Percentiles rank a stretch among this genome's conserved stretches.
phyloP scores from a whole-genome alignment of 1,140 invertebrate species.

The Aleiodes sp. region DNA sequence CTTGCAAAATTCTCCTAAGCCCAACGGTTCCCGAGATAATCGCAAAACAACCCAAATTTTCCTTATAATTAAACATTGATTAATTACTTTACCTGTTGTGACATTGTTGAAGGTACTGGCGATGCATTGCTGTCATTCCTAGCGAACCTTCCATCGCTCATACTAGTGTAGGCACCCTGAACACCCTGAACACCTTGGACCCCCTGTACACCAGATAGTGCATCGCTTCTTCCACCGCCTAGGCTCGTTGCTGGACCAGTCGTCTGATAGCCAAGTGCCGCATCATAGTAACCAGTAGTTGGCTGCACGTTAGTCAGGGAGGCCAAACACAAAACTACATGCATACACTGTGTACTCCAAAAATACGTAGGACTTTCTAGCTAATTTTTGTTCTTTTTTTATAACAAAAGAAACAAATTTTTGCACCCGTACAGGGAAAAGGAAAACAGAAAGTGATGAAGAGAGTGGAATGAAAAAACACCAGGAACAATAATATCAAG shows the following conservation, averaged over 20 bases:
- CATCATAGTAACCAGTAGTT: conserved; percentile 66
- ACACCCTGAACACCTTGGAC: conserved; percentile 63
- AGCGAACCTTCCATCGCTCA: conserved; percentile 78
- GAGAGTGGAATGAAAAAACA: neutral
- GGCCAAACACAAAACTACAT: conserved; percentile 67
- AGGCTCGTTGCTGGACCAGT: conserved; percentile 65
- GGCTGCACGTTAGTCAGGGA: conserved; percentile 65
- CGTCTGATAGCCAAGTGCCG: conserved; percentile 64
- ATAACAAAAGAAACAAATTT: neutral
- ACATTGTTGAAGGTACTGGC: conserved; percentile 79
- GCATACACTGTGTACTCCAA: conserved; percentile 66
- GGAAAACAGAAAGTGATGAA: neutral
- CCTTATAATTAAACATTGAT: too few species aligned
- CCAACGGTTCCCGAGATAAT: too few species aligned
- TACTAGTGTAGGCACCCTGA: conserved; percentile 75
- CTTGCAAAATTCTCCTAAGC: too few species aligned
- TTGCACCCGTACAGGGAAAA: neutral
- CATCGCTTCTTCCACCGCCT: conserved; percentile 70
- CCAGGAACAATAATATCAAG: neutral
- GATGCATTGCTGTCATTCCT: conserved; percentile 85
- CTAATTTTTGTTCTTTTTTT: conserved; percentile 38
- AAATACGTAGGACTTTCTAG: conserved; percentile 54
- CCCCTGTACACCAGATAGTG: conserved; percentile 72
- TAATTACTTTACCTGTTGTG: conserved; percentile 69
- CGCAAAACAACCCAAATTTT: too few species aligned